Conservation (phyloP, 2,113 vertebrate genomes). For the Chamaetylas fuelleborni region DNA sequence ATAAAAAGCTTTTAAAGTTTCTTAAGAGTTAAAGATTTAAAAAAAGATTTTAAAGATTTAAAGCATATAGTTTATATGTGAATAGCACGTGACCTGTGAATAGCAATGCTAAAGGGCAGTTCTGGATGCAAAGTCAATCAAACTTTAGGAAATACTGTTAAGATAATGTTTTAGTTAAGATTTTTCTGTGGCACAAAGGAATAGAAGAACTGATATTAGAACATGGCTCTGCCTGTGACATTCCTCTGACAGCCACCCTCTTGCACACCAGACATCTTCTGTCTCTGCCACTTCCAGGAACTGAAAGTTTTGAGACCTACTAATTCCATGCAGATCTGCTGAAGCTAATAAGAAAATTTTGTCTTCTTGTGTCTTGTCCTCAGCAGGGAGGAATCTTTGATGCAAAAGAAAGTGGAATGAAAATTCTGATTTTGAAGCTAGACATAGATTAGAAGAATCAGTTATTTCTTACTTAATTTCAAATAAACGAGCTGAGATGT, state of each 20-base stretch:
- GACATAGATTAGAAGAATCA: not conserved
- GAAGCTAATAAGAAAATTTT: not conserved
- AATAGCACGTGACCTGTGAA: not conserved
- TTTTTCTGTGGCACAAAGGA: not conserved
- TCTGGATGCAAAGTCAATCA: not conserved
- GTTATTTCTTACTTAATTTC: not conserved
- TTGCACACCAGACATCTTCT: not conserved
- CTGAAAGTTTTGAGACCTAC: not conserved
- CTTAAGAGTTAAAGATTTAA: no score
- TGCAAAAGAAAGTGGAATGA: not conserved
- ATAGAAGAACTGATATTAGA: not conserved
- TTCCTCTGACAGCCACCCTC: not conserved
- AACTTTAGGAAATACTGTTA: not conserved
- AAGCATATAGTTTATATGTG: fast-evolving
- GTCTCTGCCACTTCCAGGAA: not conserved
- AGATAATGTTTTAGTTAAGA: not conserved
- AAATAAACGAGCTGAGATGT: not conserved
- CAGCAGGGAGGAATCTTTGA: not conserved
- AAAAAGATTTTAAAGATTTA: not conserved
- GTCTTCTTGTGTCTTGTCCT: not conserved
- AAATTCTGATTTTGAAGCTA: not conserved
- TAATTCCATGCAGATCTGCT: not conserved
- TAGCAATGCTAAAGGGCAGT: not conserved
- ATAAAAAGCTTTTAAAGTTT: not conserved
- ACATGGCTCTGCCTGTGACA: not conserved